Conservation (phyloP, 2,797 vertebrate genomes). For the Acanthiza pusilla region DNA sequence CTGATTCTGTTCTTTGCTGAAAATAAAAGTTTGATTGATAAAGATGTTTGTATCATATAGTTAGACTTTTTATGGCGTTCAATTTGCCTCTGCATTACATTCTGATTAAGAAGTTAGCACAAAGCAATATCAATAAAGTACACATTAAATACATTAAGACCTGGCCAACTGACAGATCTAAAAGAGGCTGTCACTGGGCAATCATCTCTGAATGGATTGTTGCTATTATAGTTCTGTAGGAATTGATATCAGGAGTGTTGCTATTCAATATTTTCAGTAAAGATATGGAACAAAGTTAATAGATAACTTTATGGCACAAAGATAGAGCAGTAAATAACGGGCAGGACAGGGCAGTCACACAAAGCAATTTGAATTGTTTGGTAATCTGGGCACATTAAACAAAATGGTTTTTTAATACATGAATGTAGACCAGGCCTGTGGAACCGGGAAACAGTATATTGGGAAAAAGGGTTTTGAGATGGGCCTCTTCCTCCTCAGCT, state of each 20-base stretch:
- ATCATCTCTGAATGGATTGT: conserved; percentile 26
- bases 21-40: conserved; percentile 31
- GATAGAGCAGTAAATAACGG: not conserved
- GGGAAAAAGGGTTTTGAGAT: not conserved
- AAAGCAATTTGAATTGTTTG: conserved; percentile 2
- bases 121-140: conserved; percentile 37
- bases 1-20: conserved; percentile 16
- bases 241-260: conserved; percentile 35
- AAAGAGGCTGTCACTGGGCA: conserved; percentile 13
- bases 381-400: not conserved
- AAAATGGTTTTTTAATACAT: not conserved
- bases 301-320: conserved; percentile 48
- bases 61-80: conserved; percentile 20
- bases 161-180: conserved; percentile 48
- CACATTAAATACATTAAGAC: conserved; percentile 58
- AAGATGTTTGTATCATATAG: not conserved
- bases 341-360: conserved; percentile 11
- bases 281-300: conserved; percentile 41
- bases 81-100: not conserved
- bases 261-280: conserved; percentile 45
- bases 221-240: conserved; percentile 18
- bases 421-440: not conserved
- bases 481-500: not conserved
- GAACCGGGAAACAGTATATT: not conserved
- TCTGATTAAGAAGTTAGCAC: conserved; percentile 57